Percentiles rank a stretch among this genome's conserved stretches.
phyloP scores from a whole-genome alignment of 1,140 invertebrate species.

The Leptopilina boulardi region DNA sequence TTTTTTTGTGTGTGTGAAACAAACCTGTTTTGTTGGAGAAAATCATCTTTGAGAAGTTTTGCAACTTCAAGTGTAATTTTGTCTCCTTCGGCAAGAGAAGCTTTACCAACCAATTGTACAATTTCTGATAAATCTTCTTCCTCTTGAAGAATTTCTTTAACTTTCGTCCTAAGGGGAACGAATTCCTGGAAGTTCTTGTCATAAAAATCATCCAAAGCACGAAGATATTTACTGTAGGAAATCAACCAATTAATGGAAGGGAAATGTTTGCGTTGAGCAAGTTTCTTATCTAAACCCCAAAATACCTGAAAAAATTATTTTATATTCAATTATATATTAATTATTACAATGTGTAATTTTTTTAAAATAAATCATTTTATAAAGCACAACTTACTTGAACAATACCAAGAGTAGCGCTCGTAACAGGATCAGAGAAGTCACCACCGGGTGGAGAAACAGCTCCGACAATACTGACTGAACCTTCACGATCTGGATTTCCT shows the following conservation, averaged over 20 bases:
- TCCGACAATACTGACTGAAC: conserved; percentile 99
- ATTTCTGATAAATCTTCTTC: conserved; percentile 99
- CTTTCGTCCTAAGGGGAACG: conserved; percentile 94
- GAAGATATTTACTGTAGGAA: conserved; percentile 99
- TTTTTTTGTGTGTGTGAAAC: conserved; percentile 3
- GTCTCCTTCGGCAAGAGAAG: conserved; percentile 98
- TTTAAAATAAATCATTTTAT: no score
- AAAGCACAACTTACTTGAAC: conserved; percentile 84
- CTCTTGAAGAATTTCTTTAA: conserved; percentile 98
- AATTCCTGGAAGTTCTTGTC: conserved; percentile 99
- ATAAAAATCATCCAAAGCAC: conserved; percentile 99
- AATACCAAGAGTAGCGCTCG: conserved; percentile 98
- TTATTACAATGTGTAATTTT: no score
- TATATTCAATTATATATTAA: conserved; percentile 26
- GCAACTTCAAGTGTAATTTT: conserved; percentile 99
- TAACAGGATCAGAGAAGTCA: conserved; percentile 99
- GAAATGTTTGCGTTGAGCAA: conserved; percentile 99
- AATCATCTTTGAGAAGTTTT: conserved; percentile 99
- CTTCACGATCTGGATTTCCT: conserved; percentile 98
- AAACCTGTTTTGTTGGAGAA: conserved; percentile 97
- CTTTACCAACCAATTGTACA: conserved; percentile 99
- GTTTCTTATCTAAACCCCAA: conserved; percentile 99
- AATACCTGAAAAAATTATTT: conserved; percentile 82
- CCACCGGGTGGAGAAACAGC: conserved; percentile 99
- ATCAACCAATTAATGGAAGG: conserved; percentile 99